These are phyloP conservation scores for Anagrus nilaparvatae DNA, from an alignment of 1,140 invertebrate species.

Conservation along the genomic window DNA sequence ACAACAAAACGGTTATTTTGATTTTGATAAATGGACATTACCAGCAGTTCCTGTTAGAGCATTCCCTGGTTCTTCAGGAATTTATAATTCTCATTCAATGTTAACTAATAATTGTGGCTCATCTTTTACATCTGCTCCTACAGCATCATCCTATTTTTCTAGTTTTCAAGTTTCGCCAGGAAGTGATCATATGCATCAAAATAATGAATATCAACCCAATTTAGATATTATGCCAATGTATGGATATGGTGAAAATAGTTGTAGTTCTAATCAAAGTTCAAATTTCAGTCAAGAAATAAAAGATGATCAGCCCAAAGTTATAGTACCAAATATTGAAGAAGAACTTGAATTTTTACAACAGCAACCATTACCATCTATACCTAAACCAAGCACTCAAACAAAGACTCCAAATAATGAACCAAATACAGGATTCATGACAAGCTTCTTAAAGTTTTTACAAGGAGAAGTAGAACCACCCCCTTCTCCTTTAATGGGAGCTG, in stretches of 20 bases:
- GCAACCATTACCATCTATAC: neutral
- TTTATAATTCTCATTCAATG: conserved; percentile 48
- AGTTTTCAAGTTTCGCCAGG: conserved; percentile 49
- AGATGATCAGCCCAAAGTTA: conserved; percentile 66
- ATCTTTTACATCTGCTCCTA: conserved; percentile 48
- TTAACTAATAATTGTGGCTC: conserved; percentile 52
- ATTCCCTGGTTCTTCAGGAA: conserved; percentile 44
- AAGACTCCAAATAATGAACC: conserved; percentile 50
- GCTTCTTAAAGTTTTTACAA: conserved; percentile 74
- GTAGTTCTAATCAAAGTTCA: conserved; percentile 18
- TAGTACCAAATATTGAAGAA: conserved; percentile 77
- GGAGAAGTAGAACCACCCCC: conserved; percentile 69
- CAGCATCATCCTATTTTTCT: conserved; percentile 54
- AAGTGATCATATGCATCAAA: conserved; percentile 37
- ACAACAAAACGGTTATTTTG: conserved; percentile 57
- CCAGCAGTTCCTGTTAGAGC: conserved; percentile 42
- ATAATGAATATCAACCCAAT: conserved; percentile 54
- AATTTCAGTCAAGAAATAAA: conserved; percentile 25
- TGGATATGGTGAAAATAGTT: conserved; percentile 27
- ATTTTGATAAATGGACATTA: conserved; percentile 64
- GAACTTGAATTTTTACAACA: conserved; percentile 60
- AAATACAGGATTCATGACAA: conserved; percentile 70
- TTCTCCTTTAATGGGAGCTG: conserved; percentile 54
- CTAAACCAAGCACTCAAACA: conserved; percentile 12
- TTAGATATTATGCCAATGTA: conserved; percentile 55